Conservation (phyloP, 2,888 invertebrate genomes). For the Chaetogeoica ovagalla region DNA sequence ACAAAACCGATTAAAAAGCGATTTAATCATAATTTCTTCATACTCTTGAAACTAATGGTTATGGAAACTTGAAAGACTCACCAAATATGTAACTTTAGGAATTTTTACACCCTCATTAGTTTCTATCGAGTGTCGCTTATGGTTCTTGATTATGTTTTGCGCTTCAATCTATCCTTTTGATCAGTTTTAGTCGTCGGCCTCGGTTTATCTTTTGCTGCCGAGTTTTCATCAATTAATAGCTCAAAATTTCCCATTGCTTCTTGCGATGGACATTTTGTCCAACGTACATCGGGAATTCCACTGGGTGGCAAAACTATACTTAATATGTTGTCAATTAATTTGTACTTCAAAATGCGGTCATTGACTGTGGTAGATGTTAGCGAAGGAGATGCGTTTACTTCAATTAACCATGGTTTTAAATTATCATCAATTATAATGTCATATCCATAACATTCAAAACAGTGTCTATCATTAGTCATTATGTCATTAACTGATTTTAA, state of each 20-base stretch:
- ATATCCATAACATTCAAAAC: constrained; percentile 93
- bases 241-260: no score
- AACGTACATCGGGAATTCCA: no score
- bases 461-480: constrained; percentile 90
- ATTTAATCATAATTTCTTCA: no score
- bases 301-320: constrained; percentile 70
- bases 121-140: no score
- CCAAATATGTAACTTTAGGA: no score
- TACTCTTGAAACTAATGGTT: no score
- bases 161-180: constrained; percentile 41
- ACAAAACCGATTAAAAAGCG: no score
- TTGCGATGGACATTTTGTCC: no score
- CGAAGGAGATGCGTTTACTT: constrained; percentile 95
- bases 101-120: no score
- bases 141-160: constrained; percentile 7
- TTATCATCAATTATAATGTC: constrained; percentile 69
- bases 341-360: constrained; percentile 90
- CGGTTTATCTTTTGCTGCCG: constrained; percentile 52
- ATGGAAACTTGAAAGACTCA: no score
- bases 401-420: constrained; percentile 86
- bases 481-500: constrained; percentile 89
- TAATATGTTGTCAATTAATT: constrained; percentile 89
- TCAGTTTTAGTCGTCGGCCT: constrained; percentile 39
- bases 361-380: constrained; percentile 91
- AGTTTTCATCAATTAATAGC: constrained; percentile 61